These are phyloP conservation scores for Syngnathus acus DNA, from an alignment of 2,797 vertebrate species.

Conservation along the genomic window DNA sequence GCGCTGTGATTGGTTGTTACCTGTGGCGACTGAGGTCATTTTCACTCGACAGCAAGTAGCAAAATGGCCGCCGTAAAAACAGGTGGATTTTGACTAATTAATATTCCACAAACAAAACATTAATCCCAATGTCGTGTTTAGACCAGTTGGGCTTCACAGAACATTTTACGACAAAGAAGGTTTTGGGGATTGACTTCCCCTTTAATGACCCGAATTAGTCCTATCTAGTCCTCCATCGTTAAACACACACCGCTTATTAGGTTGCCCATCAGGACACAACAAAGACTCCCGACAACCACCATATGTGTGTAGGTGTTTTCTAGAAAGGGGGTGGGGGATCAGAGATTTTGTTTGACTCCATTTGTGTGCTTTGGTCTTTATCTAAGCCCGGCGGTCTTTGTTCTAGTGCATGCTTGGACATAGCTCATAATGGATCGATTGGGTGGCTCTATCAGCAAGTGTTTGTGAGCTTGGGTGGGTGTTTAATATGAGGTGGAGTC, in stretches of 20 bases:
- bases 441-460: constrained; percentile 17
- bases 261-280: constrained; percentile 42
- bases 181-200: too few relatives aligned
- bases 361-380: constrained; percentile 40
- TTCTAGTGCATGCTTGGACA: constrained; percentile 22
- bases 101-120: too few relatives aligned
- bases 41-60: too few relatives aligned
- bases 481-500: constrained; percentile 16
- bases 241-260: constrained; percentile 45
- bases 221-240: constrained; percentile 31
- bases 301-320: constrained; percentile 31
- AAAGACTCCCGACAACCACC: constrained; percentile 40
- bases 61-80: too few relatives aligned
- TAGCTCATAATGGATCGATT: constrained; percentile 48
- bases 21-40: too few relatives aligned
- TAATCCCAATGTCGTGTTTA: too few relatives aligned
- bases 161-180: too few relatives aligned
- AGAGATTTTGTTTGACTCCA: constrained; percentile 24
- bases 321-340: neutral
- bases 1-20: too few relatives aligned
- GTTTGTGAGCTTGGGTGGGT: constrained; percentile 15
- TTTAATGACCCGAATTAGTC: constrained; percentile 50
- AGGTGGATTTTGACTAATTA: too few relatives aligned
- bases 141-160: too few relatives aligned
- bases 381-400: constrained; percentile 38